These are phyloP conservation scores for Geopemphigus sp. DNA, from an alignment of 1,140 invertebrate genomes.

Conservation along the genomic window DNA sequence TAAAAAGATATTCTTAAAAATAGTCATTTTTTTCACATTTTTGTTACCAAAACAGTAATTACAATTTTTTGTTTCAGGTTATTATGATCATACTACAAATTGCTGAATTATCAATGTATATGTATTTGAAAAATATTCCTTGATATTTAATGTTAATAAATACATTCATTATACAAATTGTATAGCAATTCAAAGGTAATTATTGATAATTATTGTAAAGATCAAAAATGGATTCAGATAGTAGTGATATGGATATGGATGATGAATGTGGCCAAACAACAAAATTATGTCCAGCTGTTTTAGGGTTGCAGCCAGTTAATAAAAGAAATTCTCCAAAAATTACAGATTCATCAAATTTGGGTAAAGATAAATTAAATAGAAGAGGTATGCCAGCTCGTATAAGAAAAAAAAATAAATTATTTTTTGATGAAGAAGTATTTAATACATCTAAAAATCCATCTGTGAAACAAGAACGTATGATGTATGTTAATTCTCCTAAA, in stretches of 20 bases:
- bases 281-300: slow-evolving; percentile 31
- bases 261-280: slow-evolving; percentile 12
- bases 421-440: slow-evolving; percentile 88
- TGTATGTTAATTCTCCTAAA: slow-evolving; percentile 39
- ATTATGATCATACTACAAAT: neutral
- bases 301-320: slow-evolving; percentile 36
- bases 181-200: slow-evolving; percentile 15
- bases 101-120: neutral
- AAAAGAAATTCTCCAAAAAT: slow-evolving; percentile 34
- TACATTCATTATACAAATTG: neutral
- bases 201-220: neutral
- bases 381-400: slow-evolving; percentile 85
- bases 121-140: neutral
- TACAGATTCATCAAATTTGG: neutral
- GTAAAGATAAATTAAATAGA: slow-evolving; percentile 63
- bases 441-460: slow-evolving; percentile 61
- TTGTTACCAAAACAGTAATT: neutral
- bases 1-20: neutral
- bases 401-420: slow-evolving; percentile 84
- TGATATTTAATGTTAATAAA: neutral
- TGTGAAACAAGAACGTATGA: slow-evolving; percentile 41
- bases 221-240: slow-evolving; percentile 46
- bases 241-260: slow-evolving; percentile 43
- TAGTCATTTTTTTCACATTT: neutral
- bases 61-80: slow-evolving; percentile 3